phyloP scores from a whole-genome alignment of 2,888 invertebrate genomes.

The Choreutis nemorana region DNA sequence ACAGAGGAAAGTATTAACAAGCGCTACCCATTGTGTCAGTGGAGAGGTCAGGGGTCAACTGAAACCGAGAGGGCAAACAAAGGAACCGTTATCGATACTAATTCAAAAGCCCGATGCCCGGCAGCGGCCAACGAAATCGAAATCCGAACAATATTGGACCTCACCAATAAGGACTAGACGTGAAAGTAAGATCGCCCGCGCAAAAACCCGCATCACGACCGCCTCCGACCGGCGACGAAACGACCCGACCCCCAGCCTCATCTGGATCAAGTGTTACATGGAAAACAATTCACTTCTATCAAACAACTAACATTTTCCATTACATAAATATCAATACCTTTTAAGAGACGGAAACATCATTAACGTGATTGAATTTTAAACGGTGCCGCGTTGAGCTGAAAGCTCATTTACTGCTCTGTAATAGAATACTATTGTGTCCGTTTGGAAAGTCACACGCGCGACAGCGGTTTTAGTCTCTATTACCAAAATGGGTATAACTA shows the following conservation, averaged over 20 bases:
- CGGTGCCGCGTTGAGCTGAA: no score
- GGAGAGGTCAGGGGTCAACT: conserved; percentile 2
- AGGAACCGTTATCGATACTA: conserved; percentile 2
- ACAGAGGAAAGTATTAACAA: conserved; percentile 2
- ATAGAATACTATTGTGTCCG: no score
- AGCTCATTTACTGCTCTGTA: no score
- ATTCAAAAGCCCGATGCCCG: conserved; percentile 13
- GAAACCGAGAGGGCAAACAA: conserved; percentile 8
- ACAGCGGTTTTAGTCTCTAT: no score
- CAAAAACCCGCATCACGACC: conserved; percentile 30
- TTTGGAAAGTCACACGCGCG: no score
- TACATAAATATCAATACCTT: no score
- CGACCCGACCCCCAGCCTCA: background rate
- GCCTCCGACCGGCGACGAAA: conserved; percentile 18
- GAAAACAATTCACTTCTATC: no score
- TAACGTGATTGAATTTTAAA: no score
- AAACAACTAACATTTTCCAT: no score
- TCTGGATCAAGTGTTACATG: no score
- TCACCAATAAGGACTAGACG: conserved; percentile 46
- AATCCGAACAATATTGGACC: conserved; percentile 40
- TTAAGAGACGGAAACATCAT: no score
- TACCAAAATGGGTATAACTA: no score
- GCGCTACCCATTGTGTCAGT: conserved; percentile 3
- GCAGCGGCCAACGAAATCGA: conserved; percentile 37
- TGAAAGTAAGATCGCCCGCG: conserved; percentile 38